Evolutionary conservation across 2,797 vertebrate species (phyloP).

Genomic region (Ceryle rudis): DNA sequence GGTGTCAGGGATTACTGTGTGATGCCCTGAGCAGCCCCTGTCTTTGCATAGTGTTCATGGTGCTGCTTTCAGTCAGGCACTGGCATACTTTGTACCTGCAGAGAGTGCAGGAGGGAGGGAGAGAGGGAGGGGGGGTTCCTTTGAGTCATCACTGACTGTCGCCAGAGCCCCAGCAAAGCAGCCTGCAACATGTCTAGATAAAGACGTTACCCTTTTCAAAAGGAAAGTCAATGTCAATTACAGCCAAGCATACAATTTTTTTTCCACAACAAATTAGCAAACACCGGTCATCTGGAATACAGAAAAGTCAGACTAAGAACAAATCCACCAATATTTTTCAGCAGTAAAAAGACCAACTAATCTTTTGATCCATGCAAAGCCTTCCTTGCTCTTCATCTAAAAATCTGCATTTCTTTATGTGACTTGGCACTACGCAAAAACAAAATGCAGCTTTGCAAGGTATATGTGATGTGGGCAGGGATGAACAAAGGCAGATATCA

Average conservation of each 20-base stretch:
- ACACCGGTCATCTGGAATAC: neutral
- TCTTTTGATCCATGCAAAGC: neutral
- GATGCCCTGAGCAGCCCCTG: neutral
- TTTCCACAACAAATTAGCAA: neutral
- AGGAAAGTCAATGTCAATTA: neutral
- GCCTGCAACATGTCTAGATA: neutral
- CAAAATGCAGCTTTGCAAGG: neutral
- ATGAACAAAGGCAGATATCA: neutral
- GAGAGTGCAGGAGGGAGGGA: neutral
- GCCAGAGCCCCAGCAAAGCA: neutral
- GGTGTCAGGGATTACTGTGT: accelerated
- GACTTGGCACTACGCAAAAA: neutral
- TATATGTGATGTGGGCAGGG: accelerated
- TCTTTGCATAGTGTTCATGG: too few relatives aligned
- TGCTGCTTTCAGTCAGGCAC: too few relatives aligned
- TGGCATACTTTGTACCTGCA: neutral
- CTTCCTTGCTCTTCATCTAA: neutral
- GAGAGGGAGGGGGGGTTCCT: accelerated
- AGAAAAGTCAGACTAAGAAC: neutral
- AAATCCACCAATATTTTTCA: neutral
- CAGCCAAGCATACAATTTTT: neutral
- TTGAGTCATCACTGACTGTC: neutral
- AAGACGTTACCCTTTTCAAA: neutral
- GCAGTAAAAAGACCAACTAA: neutral
- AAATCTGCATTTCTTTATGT: neutral